Percentiles rank a stretch among this genome's conserved stretches.
phyloP scores from a whole-genome alignment of 35 echinoderm and acorn worm species.

The Ophiothrix spiculata region DNA sequence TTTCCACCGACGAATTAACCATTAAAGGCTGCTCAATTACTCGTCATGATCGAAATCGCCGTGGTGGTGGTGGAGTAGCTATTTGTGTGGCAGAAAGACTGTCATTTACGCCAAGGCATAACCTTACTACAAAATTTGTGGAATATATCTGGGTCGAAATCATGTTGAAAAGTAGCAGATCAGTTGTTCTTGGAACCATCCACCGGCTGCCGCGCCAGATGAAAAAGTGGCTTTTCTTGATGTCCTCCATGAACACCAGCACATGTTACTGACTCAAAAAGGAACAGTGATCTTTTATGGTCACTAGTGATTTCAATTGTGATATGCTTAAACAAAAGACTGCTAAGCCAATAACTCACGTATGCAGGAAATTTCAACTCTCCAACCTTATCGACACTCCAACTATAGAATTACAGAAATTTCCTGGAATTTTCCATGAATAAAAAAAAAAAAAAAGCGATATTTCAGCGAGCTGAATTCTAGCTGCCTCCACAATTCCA shows the following conservation, averaged over 20 bases:
- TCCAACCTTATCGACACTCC: background rate
- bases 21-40: too few relatives aligned
- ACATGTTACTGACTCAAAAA: background rate
- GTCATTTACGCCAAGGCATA: background rate
- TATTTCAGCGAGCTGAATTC: too few relatives aligned
- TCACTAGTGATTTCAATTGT: conserved; percentile 14
- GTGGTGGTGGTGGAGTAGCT: too few relatives aligned
- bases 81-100: background rate
- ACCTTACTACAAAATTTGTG: background rate
- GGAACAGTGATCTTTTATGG: background rate
- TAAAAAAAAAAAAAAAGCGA: too few relatives aligned
- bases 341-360: conserved; percentile 5
- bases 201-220: background rate
- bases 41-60: too few relatives aligned
- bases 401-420: conserved; percentile 7
- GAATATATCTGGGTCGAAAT: too few relatives aligned
- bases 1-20: too few relatives aligned
- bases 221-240: background rate
- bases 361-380: conserved; percentile 7
- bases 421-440: too few relatives aligned
- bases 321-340: conserved; percentile 11
- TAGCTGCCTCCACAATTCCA: too few relatives aligned
- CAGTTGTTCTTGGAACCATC: conserved; percentile 19
- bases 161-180: background rate
- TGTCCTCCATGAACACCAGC: background rate